Evolutionary conservation across 1,140 invertebrate genomes (phyloP).

Genomic region (Aphis craccivora): DNA sequence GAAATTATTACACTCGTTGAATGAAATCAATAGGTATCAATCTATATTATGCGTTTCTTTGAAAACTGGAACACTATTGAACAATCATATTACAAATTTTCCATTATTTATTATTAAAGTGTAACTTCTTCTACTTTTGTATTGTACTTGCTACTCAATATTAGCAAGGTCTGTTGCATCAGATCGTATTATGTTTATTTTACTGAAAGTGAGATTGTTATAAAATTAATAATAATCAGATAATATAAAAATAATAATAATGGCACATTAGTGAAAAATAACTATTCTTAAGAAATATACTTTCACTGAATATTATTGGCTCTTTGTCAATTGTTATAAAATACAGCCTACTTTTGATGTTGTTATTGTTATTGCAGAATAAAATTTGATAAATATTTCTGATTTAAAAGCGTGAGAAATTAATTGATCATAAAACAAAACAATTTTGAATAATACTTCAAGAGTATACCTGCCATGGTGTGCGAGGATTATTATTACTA

Average conservation of each 20-base stretch:
- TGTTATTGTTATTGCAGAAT: not conserved
- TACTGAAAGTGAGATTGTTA: conserved; percentile 55
- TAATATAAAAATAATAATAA: conserved; percentile 26
- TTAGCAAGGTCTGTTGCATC: conserved; percentile 28
- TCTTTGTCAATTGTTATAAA: conserved; percentile 57
- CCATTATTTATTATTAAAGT: conserved; percentile 23
- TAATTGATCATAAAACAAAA: not conserved
- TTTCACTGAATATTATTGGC: conserved; percentile 56
- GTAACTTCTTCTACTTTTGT: not conserved
- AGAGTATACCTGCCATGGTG: not conserved
- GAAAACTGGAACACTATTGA: not conserved
- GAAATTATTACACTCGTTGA: not conserved
- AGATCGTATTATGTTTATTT: conserved; percentile 34
- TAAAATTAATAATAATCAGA: conserved; percentile 35
- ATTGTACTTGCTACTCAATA: conserved; percentile 27
- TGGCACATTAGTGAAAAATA: conserved; percentile 43
- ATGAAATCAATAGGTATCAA: not conserved
- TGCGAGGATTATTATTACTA: not conserved
- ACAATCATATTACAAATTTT: not conserved
- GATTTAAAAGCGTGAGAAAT: conserved; percentile 26
- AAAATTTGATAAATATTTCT: not conserved
- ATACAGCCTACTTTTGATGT: conserved; percentile 53
- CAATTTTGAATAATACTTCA: not conserved
- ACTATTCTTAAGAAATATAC: conserved; percentile 53
- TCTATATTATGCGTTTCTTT: not conserved